These are phyloP conservation scores for Dynastes hyllus DNA, from an alignment of 2,888 invertebrate species.

Conservation along the genomic window DNA sequence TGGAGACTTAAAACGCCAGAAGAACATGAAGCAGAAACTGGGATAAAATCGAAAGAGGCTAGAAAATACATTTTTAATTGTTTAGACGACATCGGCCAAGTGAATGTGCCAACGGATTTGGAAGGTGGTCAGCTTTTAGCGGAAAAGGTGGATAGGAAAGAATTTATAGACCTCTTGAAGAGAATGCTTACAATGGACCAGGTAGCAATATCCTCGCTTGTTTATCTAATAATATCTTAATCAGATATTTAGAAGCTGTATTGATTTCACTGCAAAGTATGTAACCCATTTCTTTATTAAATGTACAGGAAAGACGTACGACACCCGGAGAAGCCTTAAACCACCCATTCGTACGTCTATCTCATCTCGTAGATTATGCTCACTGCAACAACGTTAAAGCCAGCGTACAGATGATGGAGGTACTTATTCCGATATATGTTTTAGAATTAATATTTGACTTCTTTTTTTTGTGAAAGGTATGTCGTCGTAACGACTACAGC, in stretches of 20 bases:
- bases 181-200: slow-evolving; percentile 99
- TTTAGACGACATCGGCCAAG: slow-evolving; percentile 98
- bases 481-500: slow-evolving; percentile 74
- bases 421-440: slow-evolving; percentile 60
- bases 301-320: slow-evolving; percentile 87
- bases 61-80: slow-evolving; percentile 99
- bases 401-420: slow-evolving; percentile 98
- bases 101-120: slow-evolving; percentile 96
- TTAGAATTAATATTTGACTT: background rate
- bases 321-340: slow-evolving; percentile 96
- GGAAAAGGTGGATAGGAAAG: slow-evolving; percentile 96
- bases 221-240: slow-evolving; percentile 11
- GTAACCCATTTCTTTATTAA: background rate
- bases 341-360: slow-evolving; percentile 94
- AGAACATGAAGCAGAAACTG: slow-evolving; percentile 98
- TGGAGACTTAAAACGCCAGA: slow-evolving; percentile 95
- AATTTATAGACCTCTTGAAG: slow-evolving; percentile 98
- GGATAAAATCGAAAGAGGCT: slow-evolving; percentile 99
- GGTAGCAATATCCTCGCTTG: slow-evolving; percentile 75
- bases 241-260: background rate
- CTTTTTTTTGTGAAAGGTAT: slow-evolving; percentile 72
- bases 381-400: slow-evolving; percentile 98
- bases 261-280: no score
- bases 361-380: slow-evolving; percentile 95
- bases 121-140: slow-evolving; percentile 97